These are phyloP conservation scores for Pseudorhombus dupliciocellatus DNA, from an alignment of 2,113 vertebrate species.

Conservation along the genomic window DNA sequence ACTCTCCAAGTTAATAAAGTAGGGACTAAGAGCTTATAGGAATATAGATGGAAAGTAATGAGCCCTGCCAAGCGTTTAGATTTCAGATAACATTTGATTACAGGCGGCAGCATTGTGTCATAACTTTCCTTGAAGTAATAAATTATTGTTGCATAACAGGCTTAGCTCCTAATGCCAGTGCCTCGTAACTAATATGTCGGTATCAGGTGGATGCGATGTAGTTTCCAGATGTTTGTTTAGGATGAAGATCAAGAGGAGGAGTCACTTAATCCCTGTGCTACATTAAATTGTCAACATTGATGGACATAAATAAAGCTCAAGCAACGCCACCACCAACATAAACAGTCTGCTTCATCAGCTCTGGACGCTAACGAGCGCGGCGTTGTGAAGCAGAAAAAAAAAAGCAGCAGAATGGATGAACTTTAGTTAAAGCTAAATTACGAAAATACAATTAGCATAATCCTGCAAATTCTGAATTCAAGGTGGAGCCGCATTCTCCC, in stretches of 20 bases:
- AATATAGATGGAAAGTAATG: background rate
- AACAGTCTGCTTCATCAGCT: background rate
- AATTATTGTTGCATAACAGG: constrained; percentile 11
- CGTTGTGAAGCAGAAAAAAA: background rate
- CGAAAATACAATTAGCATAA: background rate
- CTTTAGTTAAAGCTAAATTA: background rate
- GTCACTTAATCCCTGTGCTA: constrained; percentile 41
- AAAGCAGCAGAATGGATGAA: background rate
- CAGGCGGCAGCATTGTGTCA: background rate
- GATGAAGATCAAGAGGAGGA: constrained; percentile 10
- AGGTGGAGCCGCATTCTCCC: background rate
- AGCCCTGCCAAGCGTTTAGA: background rate
- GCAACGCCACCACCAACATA: background rate
- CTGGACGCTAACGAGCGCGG: background rate
- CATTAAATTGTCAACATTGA: constrained; percentile 44
- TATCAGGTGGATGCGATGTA: constrained; percentile 4
- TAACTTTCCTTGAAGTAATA: constrained; percentile 3
- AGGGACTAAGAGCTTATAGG: background rate
- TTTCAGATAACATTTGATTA: constrained; percentile 11
- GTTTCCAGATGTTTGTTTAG: background rate
- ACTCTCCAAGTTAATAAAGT: background rate
- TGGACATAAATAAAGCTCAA: constrained; percentile 17
- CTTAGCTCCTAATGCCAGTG: background rate
- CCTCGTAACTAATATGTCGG: constrained; percentile 24
- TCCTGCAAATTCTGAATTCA: background rate